phyloP scores from a whole-genome alignment of 2,888 invertebrate genomes.

The Acleris cristana region DNA sequence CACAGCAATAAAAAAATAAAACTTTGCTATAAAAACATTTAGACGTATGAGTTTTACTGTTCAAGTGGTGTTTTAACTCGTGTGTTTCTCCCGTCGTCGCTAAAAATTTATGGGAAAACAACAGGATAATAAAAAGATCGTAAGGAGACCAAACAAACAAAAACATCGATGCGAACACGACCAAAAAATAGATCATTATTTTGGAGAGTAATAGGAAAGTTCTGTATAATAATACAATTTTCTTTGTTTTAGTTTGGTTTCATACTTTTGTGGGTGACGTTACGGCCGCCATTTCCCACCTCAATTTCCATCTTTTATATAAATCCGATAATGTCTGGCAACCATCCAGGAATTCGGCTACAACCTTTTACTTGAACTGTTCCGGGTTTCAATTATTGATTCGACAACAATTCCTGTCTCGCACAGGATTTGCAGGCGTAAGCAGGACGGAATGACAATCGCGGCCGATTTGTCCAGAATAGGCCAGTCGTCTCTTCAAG shows the following conservation, averaged over 20 bases:
- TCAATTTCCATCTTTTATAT: conserved; percentile 73
- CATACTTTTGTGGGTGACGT: conserved; percentile 47
- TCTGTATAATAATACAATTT: conserved; percentile 36
- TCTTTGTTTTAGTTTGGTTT: conserved; percentile 42
- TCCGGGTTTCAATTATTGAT: conserved; percentile 42
- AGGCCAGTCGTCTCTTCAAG: conserved; percentile 37
- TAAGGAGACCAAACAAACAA: conserved; percentile 11
- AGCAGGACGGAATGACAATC: conserved; percentile 18
- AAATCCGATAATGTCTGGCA: conserved; percentile 74
- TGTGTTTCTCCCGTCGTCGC: conserved; percentile 10
- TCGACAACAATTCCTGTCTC: conserved; percentile 47
- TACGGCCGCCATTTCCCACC: conserved; percentile 61
- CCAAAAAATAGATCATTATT: conserved; percentile 10
- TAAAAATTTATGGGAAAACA: conserved; percentile 20
- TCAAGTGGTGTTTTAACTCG: conserved; percentile 13
- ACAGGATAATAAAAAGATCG: conserved; percentile 18
- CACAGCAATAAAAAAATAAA: too few species aligned
- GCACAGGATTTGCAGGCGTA: conserved; percentile 10
- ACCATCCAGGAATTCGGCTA: conserved; percentile 59
- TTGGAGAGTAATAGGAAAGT: conserved; percentile 6
- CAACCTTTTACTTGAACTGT: conserved; percentile 46
- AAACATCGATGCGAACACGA: background rate
- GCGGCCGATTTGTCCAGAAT: background rate
- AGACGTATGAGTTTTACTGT: conserved; percentile 1
- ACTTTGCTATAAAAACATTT: background rate